Conservation (phyloP, 1,140 invertebrate genomes). For the Papilio machaon region DNA sequence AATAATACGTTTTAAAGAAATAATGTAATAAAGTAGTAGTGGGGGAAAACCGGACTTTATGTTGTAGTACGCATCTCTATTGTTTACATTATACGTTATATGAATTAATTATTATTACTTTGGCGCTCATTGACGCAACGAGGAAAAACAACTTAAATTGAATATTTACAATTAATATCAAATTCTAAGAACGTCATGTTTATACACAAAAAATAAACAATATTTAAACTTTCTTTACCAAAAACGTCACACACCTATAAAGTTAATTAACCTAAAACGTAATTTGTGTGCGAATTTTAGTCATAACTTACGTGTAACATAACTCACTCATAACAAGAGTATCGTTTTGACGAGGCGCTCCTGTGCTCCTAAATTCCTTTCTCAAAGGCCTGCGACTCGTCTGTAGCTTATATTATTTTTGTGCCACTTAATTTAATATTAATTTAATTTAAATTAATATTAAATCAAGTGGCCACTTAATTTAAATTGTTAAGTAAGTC, state of each 20-base stretch:
- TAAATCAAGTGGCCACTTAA: too few species aligned
- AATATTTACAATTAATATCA: slow-evolving; percentile 3
- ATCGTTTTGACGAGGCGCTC: too few species aligned
- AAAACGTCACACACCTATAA: not conserved
- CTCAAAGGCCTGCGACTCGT: too few species aligned
- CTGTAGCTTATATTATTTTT: too few species aligned
- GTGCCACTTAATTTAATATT: too few species aligned
- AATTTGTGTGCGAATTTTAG: too few species aligned
- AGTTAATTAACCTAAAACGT: too few species aligned
- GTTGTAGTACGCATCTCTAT: not conserved
- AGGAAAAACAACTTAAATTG: slow-evolving; percentile 14
- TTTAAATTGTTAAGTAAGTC: too few species aligned
- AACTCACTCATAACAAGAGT: too few species aligned
- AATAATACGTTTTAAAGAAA: not conserved
- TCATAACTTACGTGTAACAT: too few species aligned
- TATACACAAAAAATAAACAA: not conserved
- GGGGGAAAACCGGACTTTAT: not conserved
- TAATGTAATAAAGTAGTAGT: slow-evolving; percentile 3
- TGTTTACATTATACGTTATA: slow-evolving; percentile 16
- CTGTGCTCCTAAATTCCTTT: too few species aligned
- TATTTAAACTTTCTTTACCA: not conserved
- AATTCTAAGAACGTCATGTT: not conserved
- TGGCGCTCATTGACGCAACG: slow-evolving; percentile 12
- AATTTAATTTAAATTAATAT: too few species aligned
- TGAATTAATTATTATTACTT: slow-evolving; percentile 20